Base-by-base conservation (phyloP, 2,888 invertebrate species). In the Halictus ligatus region DNA sequence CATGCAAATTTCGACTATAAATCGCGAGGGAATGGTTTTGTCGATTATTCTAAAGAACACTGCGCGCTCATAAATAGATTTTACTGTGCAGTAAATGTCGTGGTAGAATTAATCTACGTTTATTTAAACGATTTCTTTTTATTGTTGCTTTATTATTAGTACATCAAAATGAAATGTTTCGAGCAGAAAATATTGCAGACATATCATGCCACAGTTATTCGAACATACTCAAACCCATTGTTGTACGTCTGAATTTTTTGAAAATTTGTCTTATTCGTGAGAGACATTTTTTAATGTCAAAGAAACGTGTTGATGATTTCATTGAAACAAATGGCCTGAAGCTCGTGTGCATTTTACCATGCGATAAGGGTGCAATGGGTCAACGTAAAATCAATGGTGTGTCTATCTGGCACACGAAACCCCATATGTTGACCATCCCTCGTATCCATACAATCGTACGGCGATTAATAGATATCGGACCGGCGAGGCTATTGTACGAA, bases 401-500 rank as follows among this genome's bases (percentile, higher is more conserved):
- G 58, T 21, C 15, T 21, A 40, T 40, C 73, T n/a, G 18, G 54
- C 40, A 6, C 4, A 21, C 43, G n/a, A 69, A 43, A n/a, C 50
- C 21, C 43, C 18, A 35, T 74, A 71, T 35, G 64, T 78, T 10
- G 7, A 8, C 3, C 50, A 58, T n/a, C 60, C 35, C 48, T n/a
- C 58, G 15, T n/a, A 10, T 21, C 67, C 35, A 18, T 40, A 40
- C 46, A 64, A 78, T 43, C 71, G 43, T 72, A 84, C 72, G 48
- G 35, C 83, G 79, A 85, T 83, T 79, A 85, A 58, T 67, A 78
- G 83, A 64, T 54, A 64, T 67, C n/a, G 64, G 67, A 79, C 43
- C 72, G 21, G 58, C 75, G 10, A 58, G 75, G 7, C 75, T 35
- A 83, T 83, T 83, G 79, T 83, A 35, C 40, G 84, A 76, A 85